Evolutionary conservation across 2,888 invertebrate species (phyloP).

Genomic region (Girardia tigrina): DNA sequence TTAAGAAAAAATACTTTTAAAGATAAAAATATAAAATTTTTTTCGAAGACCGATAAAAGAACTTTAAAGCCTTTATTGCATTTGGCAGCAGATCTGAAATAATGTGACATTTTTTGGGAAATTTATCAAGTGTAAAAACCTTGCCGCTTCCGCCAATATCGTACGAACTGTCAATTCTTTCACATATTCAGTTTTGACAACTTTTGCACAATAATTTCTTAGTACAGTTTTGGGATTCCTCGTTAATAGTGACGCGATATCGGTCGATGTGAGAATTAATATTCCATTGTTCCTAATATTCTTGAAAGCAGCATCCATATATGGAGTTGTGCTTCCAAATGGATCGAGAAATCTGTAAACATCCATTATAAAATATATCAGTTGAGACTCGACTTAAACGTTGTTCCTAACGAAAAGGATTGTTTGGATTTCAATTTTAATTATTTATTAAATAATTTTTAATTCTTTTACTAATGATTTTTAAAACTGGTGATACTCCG

Average conservation of each 20-base stretch:
- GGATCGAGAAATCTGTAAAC: no score
- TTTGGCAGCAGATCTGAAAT: conserved; percentile 41
- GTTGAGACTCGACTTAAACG: no score
- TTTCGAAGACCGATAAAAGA: conserved; percentile 40
- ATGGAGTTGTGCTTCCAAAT: conserved; percentile 40
- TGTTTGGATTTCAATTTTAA: no score
- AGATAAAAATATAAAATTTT: conserved; percentile 42
- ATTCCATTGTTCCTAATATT: conserved; percentile 42
- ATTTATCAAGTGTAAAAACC: conserved; percentile 39
- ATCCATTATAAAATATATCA: no score
- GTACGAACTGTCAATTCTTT: conserved; percentile 44
- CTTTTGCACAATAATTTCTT: conserved; percentile 42
- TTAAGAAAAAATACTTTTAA: conserved; percentile 39
- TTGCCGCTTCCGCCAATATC: conserved; percentile 41
- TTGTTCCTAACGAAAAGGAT: no score
- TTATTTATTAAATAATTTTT: no score
- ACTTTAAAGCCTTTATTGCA: conserved; percentile 44
- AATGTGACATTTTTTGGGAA: not conserved
- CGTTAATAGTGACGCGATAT: conserved; percentile 43
- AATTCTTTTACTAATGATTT: no score
- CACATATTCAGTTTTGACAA: conserved; percentile 43
- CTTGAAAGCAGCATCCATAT: conserved; percentile 42
- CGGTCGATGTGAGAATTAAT: conserved; percentile 42
- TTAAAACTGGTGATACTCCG: no score
- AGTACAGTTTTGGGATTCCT: conserved; percentile 41